A percentile compares a stretch with the other conserved stretches of the same genome.
These are phyloP conservation scores for Osmoderma eremita DNA, from an alignment of 2,888 invertebrate species.

Conservation along the genomic window DNA sequence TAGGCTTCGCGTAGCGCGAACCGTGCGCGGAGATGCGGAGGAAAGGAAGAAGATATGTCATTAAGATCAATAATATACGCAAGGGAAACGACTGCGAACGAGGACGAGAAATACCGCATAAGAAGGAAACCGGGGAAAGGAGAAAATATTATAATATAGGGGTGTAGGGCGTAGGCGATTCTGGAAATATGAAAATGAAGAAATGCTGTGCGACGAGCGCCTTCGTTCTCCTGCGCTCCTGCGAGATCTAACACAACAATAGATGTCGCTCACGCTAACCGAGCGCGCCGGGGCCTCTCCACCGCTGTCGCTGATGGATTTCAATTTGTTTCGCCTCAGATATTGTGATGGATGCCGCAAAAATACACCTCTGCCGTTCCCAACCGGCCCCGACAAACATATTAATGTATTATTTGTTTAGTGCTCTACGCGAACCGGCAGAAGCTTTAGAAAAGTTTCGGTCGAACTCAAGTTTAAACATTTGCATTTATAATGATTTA, in stretches of 20 bases:
- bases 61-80: slow-evolving; percentile 63
- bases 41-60: slow-evolving; percentile 58
- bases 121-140: slow-evolving; percentile 36
- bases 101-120: slow-evolving; percentile 45
- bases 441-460: slow-evolving; percentile 27
- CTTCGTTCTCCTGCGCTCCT: slow-evolving; percentile 27
- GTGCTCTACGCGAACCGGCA: slow-evolving; percentile 36
- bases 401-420: slow-evolving; percentile 50
- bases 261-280: slow-evolving; percentile 54
- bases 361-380: slow-evolving; percentile 35
- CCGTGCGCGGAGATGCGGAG: slow-evolving; percentile 48
- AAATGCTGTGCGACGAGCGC: slow-evolving; percentile 51
- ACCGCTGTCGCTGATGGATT: slow-evolving; percentile 61
- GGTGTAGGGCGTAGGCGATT: slow-evolving; percentile 20
- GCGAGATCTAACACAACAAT: slow-evolving; percentile 57
- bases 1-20: slow-evolving; percentile 50
- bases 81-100: slow-evolving; percentile 57
- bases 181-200: slow-evolving; percentile 62
- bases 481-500: slow-evolving; percentile 37
- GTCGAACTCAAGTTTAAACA: slow-evolving; percentile 20
- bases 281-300: slow-evolving; percentile 48
- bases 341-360: slow-evolving; percentile 36
- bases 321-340: slow-evolving; percentile 59
- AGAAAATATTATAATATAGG: slow-evolving; percentile 31
- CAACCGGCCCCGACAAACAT: slow-evolving; percentile 43